These are phyloP conservation scores for Drosophila watanabei DNA, from an alignment of 1,140 invertebrate species.

Conservation along the genomic window DNA sequence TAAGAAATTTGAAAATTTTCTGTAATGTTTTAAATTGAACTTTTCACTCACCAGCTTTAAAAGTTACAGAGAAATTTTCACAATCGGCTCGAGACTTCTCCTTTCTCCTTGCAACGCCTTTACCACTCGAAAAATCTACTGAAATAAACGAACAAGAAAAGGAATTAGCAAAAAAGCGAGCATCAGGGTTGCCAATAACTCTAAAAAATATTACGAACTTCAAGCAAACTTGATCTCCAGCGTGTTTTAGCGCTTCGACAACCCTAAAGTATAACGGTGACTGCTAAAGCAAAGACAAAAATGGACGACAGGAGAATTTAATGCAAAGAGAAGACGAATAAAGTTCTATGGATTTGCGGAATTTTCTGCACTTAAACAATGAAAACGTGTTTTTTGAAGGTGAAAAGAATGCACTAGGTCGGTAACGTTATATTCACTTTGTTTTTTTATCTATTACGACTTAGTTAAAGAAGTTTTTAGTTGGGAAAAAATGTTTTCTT, in stretches of 20 bases:
- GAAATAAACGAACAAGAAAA: not conserved
- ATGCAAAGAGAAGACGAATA: slow-evolving; percentile 1
- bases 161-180: not conserved
- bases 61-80: not conserved
- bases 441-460: no score
- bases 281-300: slow-evolving; percentile 7
- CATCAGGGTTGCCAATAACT: slow-evolving; percentile 5
- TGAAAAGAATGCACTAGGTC: not conserved
- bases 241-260: slow-evolving; percentile 8
- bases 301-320: slow-evolving; percentile 6
- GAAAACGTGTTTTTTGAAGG: not conserved
- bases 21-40: not conserved
- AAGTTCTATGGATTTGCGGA: not conserved
- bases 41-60: not conserved
- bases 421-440: not conserved
- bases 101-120: not conserved
- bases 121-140: not conserved
- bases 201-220: no score
- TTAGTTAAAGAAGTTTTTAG: not conserved
- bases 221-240: not conserved
- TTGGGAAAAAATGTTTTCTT: not conserved
- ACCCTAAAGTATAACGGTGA: slow-evolving; percentile 46
- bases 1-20: no score
- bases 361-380: not conserved
- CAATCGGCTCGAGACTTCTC: not conserved